Evolutionary conservation across 2,113 vertebrate genomes (phyloP).

Genomic region (Corapipo altera): DNA sequence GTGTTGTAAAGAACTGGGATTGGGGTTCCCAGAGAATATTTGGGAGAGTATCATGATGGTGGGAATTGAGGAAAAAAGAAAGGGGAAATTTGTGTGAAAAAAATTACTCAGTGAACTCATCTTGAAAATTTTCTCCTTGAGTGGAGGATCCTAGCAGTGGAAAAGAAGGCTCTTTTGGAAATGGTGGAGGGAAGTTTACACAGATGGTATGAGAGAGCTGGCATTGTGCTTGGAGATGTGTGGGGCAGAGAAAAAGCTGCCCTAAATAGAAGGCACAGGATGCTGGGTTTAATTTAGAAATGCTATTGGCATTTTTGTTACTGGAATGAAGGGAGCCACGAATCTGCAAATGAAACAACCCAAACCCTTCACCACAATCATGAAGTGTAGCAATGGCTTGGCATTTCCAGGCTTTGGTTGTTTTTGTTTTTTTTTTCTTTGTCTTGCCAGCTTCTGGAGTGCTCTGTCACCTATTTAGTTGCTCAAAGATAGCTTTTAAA

Average conservation of each 20-base stretch:
- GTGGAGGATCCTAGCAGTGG: background rate
- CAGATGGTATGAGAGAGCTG: background rate
- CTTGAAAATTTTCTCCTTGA: background rate
- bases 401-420: background rate
- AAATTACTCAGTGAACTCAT: background rate
- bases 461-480: constrained; percentile 49
- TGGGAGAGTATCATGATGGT: background rate
- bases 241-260: constrained; percentile 31
- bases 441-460: background rate
- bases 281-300: constrained; percentile 54
- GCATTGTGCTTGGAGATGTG: background rate
- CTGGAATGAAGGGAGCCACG: constrained; percentile 31
- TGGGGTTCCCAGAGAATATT: background rate
- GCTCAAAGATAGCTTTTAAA: constrained; percentile 19
- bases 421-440: background rate
- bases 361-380: background rate
- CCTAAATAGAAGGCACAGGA: constrained; percentile 36
- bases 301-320: constrained; percentile 29
- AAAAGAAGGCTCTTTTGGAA: background rate
- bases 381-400: background rate
- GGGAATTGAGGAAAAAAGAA: background rate
- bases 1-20: background rate
- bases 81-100: background rate
- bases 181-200: background rate
- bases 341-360: constrained; percentile 26